Percentiles rank a stretch among this genome's conserved stretches.
These are phyloP conservation scores for Drosophila malerkotliana DNA, from an alignment of 1,140 invertebrate genomes.

Conservation along the genomic window DNA sequence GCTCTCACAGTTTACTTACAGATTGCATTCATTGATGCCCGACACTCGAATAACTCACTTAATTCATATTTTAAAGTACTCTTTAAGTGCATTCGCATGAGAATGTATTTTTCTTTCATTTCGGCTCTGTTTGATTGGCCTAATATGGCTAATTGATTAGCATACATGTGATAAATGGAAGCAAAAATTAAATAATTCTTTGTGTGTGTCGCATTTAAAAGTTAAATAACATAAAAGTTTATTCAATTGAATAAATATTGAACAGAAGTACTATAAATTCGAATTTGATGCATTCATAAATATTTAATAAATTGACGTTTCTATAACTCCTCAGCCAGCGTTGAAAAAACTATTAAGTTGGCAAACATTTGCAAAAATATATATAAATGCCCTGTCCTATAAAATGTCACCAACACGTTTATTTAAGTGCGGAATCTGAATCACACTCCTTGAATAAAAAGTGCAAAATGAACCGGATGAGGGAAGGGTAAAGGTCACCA, in stretches of 20 bases:
- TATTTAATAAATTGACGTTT: no score
- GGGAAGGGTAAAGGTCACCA: background rate
- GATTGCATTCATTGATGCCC: constrained; percentile 43
- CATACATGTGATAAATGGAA: background rate
- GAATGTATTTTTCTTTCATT: constrained; percentile 22
- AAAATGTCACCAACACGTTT: constrained; percentile 48
- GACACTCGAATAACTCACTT: background rate
- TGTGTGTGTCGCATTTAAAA: background rate
- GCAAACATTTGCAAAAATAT: constrained; percentile 29
- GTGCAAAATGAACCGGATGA: constrained; percentile 28
- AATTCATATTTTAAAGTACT: background rate
- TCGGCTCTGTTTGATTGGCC: constrained; percentile 7
- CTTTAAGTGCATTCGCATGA: constrained; percentile 39
- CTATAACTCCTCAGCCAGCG: no score
- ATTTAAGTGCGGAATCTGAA: constrained; percentile 18
- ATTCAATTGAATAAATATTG: background rate
- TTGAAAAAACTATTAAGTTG: constrained; percentile 26
- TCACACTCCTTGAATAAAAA: constrained; percentile 30
- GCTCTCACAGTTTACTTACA: constrained; percentile 33
- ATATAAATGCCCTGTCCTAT: constrained; percentile 17
- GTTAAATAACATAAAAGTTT: background rate
- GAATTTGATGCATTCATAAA: background rate
- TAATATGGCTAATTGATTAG: constrained; percentile 19
- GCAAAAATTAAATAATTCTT: background rate
- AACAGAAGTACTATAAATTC: background rate